Base-by-base conservation (phyloP, 2,888 invertebrate species). In the Eupithecia tripunctaria region DNA sequence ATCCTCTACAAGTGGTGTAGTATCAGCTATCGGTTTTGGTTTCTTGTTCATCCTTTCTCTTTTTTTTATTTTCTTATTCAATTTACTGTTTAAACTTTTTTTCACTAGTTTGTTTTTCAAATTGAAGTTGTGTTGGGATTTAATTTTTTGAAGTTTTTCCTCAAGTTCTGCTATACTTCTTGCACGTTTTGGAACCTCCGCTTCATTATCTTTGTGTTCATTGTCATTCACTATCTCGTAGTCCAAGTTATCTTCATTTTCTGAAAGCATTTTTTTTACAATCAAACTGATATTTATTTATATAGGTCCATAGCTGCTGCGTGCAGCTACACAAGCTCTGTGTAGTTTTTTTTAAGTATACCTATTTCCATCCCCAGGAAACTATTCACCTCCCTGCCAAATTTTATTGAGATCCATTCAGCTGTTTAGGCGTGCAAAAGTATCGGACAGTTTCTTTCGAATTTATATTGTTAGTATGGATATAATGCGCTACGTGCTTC, bases 61-160 rank as follows among this genome's bases (percentile, higher is more conserved):
- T 80, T 95, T 95, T 81, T 96, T 96, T 1, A 94, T 92, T 84
- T 96, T 96, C 81, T 96, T 97, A 80, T 96, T 96, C 71, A 97
- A 87, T 86, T 95, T 95, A 82, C 96, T 96, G 80, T 95, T 96
- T 56, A 97, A 87, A 78, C 95, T 95, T 83, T 96, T 97, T 82
- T 96, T 97, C 1, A 95, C 88, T 68, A 96, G 85, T 89, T 96
- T 96, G 72, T 95, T 96, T 88, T 96, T 96, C 66, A 96, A 95
- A 70, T 95, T 95, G 67, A 96, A 92, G 72, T 95, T 96, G 77
- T 95, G 95, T 77, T 95, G 95, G 12, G 95, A 95, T 84, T 95
- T 96, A 0, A 97, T 88, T 84, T 95, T 95, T 75, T 95, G 93
- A 12, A 97, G 87, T 81, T 96, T 95, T 73, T 96, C 94, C 82